A percentile compares a stretch with the other conserved stretches of the same genome.
phyloP scores from a whole-genome alignment of 2,113 vertebrate genomes.

The Phyllostomus hastatus region DNA sequence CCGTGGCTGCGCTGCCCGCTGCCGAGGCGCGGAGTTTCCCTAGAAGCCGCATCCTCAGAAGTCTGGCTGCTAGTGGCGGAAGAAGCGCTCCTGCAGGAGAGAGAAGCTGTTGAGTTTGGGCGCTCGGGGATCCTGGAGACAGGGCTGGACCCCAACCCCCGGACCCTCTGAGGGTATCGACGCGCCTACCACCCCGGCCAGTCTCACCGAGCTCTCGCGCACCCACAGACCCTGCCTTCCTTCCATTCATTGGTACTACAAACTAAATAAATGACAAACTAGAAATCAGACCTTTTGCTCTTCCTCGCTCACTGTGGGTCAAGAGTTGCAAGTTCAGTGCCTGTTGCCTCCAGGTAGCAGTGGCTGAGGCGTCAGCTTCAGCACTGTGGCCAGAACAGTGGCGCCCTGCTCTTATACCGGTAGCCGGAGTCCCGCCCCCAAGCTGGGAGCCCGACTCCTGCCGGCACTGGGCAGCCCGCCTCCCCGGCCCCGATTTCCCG shows the following conservation, averaged over 20 bases:
- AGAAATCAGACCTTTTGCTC: slow-evolving; percentile 19
- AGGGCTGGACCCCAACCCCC: neutral
- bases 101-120: neutral
- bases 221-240: neutral
- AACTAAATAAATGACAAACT: neutral
- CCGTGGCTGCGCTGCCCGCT: neutral
- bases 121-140: neutral
- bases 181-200: neutral
- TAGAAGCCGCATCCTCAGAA: slow-evolving; percentile 76
- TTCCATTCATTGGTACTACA: neutral
- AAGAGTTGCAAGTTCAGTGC: neutral
- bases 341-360: accelerated
- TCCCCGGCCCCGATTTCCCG: neutral
- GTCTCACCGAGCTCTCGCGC: neutral
- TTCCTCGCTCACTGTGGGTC: neutral
- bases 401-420: neutral
- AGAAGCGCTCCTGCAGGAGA: neutral
- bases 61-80: no score
- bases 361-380: neutral
- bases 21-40: slow-evolving; percentile 69
- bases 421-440: slow-evolving; percentile 2
- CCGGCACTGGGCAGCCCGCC: neutral
- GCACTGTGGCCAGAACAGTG: neutral
- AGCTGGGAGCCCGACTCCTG: neutral
- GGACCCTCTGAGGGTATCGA: neutral